Percentiles rank a stretch among this genome's conserved stretches.
These are phyloP conservation scores for Drosophila differens DNA, from an alignment of 2,888 invertebrate genomes.

Conservation along the genomic window DNA sequence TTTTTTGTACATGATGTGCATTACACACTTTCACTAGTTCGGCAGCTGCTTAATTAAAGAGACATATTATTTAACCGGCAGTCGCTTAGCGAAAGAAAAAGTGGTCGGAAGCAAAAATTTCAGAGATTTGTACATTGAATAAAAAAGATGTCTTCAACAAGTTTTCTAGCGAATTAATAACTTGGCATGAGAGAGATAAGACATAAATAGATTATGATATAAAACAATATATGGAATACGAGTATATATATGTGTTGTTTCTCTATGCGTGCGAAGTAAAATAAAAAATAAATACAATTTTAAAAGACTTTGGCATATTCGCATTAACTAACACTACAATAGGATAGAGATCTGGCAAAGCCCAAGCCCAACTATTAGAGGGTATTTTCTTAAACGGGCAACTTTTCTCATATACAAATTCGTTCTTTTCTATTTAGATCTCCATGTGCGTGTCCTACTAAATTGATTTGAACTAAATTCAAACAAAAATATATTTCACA, in stretches of 20 bases:
- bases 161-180: neutral
- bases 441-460: neutral
- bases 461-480: constrained; percentile 18
- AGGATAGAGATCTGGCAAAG: neutral
- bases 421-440: neutral
- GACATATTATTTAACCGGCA: constrained; percentile 69
- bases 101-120: constrained; percentile 27
- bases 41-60: constrained; percentile 62
- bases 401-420: neutral
- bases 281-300: neutral
- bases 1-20: constrained; percentile 40
- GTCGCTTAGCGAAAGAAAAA: constrained; percentile 49
- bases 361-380: neutral
- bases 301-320: neutral
- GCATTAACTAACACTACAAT: neutral
- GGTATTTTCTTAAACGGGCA: too few species aligned
- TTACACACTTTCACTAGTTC: constrained; percentile 63
- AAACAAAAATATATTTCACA: constrained; percentile 4
- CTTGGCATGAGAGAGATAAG: neutral
- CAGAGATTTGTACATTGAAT: neutral
- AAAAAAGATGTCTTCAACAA: neutral
- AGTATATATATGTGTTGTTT: neutral
- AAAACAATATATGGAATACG: neutral
- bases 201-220: neutral
- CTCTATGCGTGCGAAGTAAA: neutral